Evolutionary conservation across 1,140 invertebrate genomes (phyloP).

Genomic region (Macrobrachium rosenbergii): DNA sequence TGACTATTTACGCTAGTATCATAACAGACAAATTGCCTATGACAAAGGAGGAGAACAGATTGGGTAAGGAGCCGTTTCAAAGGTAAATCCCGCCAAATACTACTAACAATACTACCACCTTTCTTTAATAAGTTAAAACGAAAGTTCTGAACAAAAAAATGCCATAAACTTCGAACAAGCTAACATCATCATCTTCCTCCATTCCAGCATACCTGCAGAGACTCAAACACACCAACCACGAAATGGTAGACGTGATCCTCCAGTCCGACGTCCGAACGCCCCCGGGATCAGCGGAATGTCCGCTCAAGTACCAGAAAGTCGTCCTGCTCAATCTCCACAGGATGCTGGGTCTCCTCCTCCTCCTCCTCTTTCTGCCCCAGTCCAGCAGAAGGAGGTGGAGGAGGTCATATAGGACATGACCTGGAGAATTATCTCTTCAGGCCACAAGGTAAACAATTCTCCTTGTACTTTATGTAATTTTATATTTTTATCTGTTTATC

Average conservation of each 20-base stretch:
- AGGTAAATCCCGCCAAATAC: no score
- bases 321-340: neutral
- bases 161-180: no score
- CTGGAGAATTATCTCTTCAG: slow-evolving; percentile 16
- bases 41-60: no score
- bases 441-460: neutral
- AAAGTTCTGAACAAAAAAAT: no score
- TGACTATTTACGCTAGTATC: no score
- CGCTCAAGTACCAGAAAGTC: neutral
- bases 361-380: slow-evolving; percentile 21
- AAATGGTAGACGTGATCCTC: slow-evolving; percentile 30
- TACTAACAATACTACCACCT: no score
- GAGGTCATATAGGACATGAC: slow-evolving; percentile 9
- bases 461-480: no score
- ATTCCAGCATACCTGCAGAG: slow-evolving; percentile 16
- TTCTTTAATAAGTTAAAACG: no score
- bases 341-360: neutral
- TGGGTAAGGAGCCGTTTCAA: no score
- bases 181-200: no score
- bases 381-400: slow-evolving; percentile 1
- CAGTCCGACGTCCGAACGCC: slow-evolving; percentile 68
- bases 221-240: slow-evolving; percentile 8
- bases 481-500: no score
- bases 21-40: no score
- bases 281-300: neutral